A percentile compares a stretch with the other conserved stretches of the same genome.
Evolutionary conservation across 2,888 invertebrate genomes (phyloP).

Genomic region (Eupithecia inturbata): DNA sequence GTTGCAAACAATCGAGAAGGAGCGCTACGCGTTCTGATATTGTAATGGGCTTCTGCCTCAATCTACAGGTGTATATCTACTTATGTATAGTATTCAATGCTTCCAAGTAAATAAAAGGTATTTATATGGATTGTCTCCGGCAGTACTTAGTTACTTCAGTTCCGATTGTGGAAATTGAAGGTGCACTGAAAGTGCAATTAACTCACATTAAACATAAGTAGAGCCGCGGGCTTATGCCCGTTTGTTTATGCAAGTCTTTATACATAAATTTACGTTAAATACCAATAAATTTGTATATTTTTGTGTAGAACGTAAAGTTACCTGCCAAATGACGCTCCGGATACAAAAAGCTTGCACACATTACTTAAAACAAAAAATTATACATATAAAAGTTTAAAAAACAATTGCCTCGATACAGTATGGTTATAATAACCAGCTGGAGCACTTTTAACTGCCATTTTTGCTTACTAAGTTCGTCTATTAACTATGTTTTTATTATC

Average conservation of each 20-base stretch:
- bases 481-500: not conserved
- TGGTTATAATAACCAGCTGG: not conserved
- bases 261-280: not conserved
- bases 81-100: no score
- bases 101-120: no score
- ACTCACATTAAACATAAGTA: not conserved
- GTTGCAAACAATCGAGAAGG: no score
- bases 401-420: not conserved
- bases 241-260: not conserved
- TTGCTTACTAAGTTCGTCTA: not conserved
- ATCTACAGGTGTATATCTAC: no score
- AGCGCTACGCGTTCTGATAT: no score
- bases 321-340: not conserved
- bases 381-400: not conserved
- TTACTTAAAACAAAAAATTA: not conserved
- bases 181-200: not conserved
- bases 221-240: not conserved
- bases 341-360: not conserved
- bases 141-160: no score
- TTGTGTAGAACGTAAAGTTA: not conserved
- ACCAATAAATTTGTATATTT: not conserved
- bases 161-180: no score
- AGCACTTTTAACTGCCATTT: not conserved
- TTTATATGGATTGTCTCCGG: no score
- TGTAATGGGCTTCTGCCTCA: no score